Evolutionary conservation across 2,113 vertebrate species (phyloP).

Genomic region (Pluvialis apricaria): DNA sequence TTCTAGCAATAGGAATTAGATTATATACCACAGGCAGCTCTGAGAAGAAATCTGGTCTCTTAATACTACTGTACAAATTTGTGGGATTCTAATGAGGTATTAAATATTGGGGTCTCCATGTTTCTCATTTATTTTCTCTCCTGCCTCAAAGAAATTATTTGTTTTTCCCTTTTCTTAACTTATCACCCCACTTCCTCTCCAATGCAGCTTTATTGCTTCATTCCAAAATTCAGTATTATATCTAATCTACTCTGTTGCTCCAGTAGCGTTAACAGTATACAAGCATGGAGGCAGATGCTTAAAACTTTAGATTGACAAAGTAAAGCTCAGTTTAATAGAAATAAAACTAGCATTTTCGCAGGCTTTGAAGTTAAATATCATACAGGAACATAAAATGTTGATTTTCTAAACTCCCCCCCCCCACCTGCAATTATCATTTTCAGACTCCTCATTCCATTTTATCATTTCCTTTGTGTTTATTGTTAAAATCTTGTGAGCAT

Average conservation of each 20-base stretch:
- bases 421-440: background rate
- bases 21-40: background rate
- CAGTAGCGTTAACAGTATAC: background rate
- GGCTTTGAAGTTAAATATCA: background rate
- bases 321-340: background rate
- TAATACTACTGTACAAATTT: background rate
- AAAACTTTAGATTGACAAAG: background rate
- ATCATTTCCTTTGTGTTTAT: background rate
- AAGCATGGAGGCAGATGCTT: background rate
- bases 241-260: background rate
- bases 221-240: background rate
- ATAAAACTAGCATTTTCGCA: background rate
- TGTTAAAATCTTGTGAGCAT: background rate
- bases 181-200: background rate
- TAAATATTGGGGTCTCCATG: background rate
- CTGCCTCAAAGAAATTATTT: background rate
- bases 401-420: background rate
- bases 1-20: background rate
- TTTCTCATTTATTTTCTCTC: background rate
- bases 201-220: background rate
- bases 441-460: background rate
- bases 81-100: background rate
- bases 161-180: background rate
- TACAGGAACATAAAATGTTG: background rate
- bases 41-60: background rate